A percentile compares a stretch with the other conserved stretches of the same genome.
Conservation (phyloP, 2,888 invertebrate genomes). For the Ochropleura plecta region DNA sequence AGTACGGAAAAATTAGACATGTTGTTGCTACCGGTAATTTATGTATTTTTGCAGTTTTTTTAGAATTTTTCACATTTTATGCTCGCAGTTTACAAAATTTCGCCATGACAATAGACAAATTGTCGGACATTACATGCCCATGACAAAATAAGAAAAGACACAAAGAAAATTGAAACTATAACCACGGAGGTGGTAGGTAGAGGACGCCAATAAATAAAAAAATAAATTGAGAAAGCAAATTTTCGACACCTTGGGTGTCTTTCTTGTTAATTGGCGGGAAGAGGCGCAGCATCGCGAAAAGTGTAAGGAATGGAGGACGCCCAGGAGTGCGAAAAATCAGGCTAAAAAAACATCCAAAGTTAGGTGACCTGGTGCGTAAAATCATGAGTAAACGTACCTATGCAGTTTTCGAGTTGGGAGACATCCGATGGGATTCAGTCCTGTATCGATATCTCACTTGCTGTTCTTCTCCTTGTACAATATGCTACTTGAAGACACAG, state of each 20-base stretch:
- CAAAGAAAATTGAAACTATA: too few relatives aligned
- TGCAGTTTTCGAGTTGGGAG: background rate
- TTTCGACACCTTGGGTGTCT: too few relatives aligned
- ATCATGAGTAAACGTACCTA: background rate
- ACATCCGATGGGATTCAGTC: background rate
- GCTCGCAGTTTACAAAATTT: background rate
- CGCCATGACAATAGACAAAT: background rate
- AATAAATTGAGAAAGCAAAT: too few relatives aligned
- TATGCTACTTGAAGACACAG: background rate
- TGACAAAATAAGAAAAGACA: background rate
- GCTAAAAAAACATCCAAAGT: background rate
- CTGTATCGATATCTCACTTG: background rate
- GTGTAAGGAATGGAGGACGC: too few relatives aligned
- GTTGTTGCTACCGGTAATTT: background rate
- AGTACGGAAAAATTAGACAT: constrained; percentile 53
- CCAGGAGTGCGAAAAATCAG: too few relatives aligned
- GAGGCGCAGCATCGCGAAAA: too few relatives aligned
- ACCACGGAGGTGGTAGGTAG: too few relatives aligned
- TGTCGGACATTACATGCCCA: background rate
- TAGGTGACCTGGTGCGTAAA: background rate
- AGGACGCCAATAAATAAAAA: too few relatives aligned
- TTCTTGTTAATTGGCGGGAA: too few relatives aligned
- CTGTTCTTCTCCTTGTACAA: background rate
- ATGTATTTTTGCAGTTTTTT: constrained; percentile 19
- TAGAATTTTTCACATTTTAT: background rate